phyloP scores from a whole-genome alignment of 2,888 invertebrate genomes.

The Cordylochernes scorpioides region DNA sequence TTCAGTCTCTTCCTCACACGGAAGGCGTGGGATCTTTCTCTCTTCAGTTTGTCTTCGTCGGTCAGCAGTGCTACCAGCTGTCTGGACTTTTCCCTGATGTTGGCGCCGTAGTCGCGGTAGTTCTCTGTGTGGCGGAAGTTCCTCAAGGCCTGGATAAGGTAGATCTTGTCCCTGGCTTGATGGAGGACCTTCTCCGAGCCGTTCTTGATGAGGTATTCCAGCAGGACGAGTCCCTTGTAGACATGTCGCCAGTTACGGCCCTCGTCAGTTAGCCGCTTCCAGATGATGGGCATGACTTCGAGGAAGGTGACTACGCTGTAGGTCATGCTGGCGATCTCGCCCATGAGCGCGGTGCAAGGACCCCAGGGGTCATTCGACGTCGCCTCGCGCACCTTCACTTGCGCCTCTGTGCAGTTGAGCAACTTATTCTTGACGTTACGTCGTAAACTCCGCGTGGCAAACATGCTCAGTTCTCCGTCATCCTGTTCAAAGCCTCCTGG shows the following conservation, averaged over 20 bases:
- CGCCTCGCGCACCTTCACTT: constrained; percentile 95
- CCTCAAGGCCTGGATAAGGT: constrained; percentile 85
- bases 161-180: constrained; percentile 96
- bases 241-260: constrained; percentile 99
- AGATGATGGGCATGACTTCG: constrained; percentile 99
- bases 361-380: constrained; percentile 99
- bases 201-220: constrained; percentile 97
- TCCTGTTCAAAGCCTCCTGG: no score
- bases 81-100: constrained; percentile 92
- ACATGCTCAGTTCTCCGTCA: constrained; percentile 13
- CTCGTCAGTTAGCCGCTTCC: constrained; percentile 96
- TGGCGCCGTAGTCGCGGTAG: constrained; percentile 85
- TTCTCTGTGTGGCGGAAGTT: constrained; percentile 95
- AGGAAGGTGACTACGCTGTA: constrained; percentile 98
- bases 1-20: constrained; percentile 90
- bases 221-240: constrained; percentile 76
- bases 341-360: constrained; percentile 92
- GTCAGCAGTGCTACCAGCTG: constrained; percentile 71
- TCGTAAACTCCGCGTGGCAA: constrained; percentile 77
- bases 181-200: constrained; percentile 71
- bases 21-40: constrained; percentile 76
- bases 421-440: constrained; percentile 96
- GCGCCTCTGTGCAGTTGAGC: constrained; percentile 97
- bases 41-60: constrained; percentile 82
- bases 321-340: constrained; percentile 94